Evolutionary conservation across 1,140 invertebrate genomes (phyloP).

Genomic region (Trachymyrmex cornetzi): DNA sequence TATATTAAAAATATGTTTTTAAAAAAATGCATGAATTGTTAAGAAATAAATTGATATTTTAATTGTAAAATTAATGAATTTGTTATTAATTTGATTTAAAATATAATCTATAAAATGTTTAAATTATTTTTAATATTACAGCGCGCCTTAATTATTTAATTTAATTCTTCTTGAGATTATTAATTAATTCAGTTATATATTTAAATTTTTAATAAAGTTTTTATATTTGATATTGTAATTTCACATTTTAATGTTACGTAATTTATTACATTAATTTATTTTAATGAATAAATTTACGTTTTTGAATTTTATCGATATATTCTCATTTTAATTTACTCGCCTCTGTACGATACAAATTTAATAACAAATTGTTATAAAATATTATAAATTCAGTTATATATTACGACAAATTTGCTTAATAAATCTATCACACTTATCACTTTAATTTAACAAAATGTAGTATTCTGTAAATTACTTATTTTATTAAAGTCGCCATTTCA

Average conservation of each 20-base stretch:
- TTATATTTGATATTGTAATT: neutral
- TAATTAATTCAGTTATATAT: neutral
- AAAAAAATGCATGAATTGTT: neutral
- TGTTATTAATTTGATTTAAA: neutral
- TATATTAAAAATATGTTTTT: neutral
- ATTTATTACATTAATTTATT: neutral
- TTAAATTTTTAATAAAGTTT: neutral
- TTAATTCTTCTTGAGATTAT: neutral
- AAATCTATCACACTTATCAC: neutral
- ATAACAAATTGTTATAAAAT: neutral
- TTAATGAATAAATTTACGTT: neutral
- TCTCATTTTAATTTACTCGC: neutral
- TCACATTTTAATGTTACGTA: no score
- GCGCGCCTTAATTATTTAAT: neutral
- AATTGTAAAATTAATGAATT: neutral
- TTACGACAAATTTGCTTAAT: neutral
- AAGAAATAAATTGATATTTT: conserved; percentile 4
- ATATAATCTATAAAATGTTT: neutral
- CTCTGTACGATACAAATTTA: neutral
- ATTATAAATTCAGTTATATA: neutral
- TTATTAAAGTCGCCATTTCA: neutral
- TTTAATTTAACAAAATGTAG: neutral
- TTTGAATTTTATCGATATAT: neutral
- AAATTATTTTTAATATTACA: neutral
- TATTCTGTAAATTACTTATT: no score